These are phyloP conservation scores for Chaetodon trifascialis DNA, from an alignment of 2,113 vertebrate species.

Conservation along the genomic window DNA sequence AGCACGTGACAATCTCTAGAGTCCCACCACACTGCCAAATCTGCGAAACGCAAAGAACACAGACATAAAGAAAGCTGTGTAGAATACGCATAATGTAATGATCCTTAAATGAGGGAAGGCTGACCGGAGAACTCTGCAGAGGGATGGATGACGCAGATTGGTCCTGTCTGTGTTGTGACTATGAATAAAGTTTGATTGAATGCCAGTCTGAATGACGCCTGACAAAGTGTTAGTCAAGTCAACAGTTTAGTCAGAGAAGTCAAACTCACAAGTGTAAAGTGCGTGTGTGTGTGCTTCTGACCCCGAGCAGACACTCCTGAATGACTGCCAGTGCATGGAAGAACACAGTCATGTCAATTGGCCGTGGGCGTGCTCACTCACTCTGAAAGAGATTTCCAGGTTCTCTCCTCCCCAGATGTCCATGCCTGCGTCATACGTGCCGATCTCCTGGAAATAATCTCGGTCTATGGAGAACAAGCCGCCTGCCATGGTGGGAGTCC, in stretches of 20 bases:
- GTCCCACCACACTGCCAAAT: constrained; percentile 99
- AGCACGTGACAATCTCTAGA: constrained; percentile 98
- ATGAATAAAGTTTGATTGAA: constrained; percentile 37
- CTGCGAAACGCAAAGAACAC: constrained; percentile 76
- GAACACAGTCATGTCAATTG: constrained; percentile 44
- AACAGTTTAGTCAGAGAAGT: constrained; percentile 47
- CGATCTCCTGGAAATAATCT: constrained; percentile 99
- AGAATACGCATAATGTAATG: background rate
- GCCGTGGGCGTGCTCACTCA: constrained; percentile 74
- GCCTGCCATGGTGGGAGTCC: constrained; percentile 99
- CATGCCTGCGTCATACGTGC: constrained; percentile 99
- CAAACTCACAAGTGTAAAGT: constrained; percentile 25
- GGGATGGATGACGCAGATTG: constrained; percentile 9
- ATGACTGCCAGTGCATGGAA: constrained; percentile 41
- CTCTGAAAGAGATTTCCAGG: constrained; percentile 99
- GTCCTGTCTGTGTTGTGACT: constrained; percentile 38
- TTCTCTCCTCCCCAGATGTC: constrained; percentile 99
- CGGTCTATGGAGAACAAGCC: constrained; percentile 99
- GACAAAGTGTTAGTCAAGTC: constrained; percentile 40
- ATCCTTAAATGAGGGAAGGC: background rate
- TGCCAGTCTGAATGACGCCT: constrained; percentile 31
- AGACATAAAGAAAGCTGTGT: background rate
- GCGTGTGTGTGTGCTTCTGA: constrained; percentile 17
- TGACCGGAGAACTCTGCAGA: constrained; percentile 25
- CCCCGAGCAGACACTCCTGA: constrained; percentile 34